A percentile compares a stretch with the other conserved stretches of the same genome.
Evolutionary conservation across 2,797 vertebrate genomes (phyloP).

Genomic region (Iguana delicatissima): DNA sequence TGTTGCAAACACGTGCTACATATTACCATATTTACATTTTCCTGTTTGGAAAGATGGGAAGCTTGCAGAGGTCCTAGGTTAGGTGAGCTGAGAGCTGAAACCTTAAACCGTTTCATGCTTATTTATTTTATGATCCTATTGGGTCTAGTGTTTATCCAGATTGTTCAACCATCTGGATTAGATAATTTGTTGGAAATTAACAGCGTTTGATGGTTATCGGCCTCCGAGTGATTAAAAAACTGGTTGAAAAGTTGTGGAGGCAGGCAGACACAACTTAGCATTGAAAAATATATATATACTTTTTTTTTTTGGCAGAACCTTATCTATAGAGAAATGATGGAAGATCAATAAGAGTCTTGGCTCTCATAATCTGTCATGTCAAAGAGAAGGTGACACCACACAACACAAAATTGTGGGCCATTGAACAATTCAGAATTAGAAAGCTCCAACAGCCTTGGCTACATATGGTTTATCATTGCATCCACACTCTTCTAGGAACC

Average conservation of each 20-base stretch:
- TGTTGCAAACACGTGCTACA: slow-evolving; percentile 87
- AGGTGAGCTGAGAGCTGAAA: slow-evolving; percentile 90
- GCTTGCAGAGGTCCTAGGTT: slow-evolving; percentile 79
- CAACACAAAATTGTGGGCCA: not conserved
- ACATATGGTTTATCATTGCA: not conserved
- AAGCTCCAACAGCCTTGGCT: not conserved
- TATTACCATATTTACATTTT: slow-evolving; percentile 90
- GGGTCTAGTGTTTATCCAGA: slow-evolving; percentile 93
- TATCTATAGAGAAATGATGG: not conserved
- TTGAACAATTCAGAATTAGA: slow-evolving; percentile 7
- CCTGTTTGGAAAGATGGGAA: slow-evolving; percentile 84
- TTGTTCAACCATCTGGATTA: slow-evolving; percentile 97
- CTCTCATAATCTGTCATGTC: not conserved
- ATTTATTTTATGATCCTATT: slow-evolving; percentile 97
- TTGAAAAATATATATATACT: not conserved
- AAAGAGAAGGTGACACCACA: not conserved
- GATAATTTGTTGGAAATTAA: slow-evolving; percentile 99
- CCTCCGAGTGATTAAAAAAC: slow-evolving; percentile 87
- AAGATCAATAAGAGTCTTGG: not conserved
- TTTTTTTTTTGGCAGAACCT: not conserved
- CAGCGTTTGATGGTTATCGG: slow-evolving; percentile 88
- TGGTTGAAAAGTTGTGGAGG: slow-evolving; percentile 57
- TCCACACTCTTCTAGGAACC: not conserved
- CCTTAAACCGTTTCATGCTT: slow-evolving; percentile 93
- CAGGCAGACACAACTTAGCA: slow-evolving; percentile 19